These are phyloP conservation scores for Scaptomyza polygonia DNA, from an alignment of 2,888 invertebrate species.

Conservation along the genomic window DNA sequence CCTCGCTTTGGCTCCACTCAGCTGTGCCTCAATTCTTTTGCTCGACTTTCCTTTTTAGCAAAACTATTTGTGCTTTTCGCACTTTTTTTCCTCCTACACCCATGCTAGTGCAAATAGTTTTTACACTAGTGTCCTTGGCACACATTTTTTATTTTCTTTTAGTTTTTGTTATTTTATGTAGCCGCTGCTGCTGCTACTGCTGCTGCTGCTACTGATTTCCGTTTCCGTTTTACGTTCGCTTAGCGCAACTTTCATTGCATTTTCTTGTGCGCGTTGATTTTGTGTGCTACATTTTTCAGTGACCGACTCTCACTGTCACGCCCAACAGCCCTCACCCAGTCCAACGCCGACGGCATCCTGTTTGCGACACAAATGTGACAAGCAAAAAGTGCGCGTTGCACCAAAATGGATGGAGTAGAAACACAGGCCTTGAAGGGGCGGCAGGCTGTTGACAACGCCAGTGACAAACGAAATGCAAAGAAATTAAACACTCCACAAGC, in stretches of 20 bases:
- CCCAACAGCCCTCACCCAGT: conserved; percentile 17
- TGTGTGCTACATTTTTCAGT: conserved; percentile 65
- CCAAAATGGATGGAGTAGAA: conserved; percentile 75
- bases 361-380: conserved; percentile 82
- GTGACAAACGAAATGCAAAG: conserved; percentile 73
- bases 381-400: conserved; percentile 77
- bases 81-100: conserved; percentile 19
- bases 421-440: conserved; percentile 36
- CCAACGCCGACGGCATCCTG: conserved; percentile 67
- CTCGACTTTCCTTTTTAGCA: conserved; percentile 38
- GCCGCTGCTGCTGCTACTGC: conserved; percentile 20
- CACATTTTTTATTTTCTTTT: conserved; percentile 65
- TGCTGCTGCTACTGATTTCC: conserved; percentile 73
- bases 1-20: conserved; percentile 67
- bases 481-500: conserved; percentile 73
- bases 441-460: conserved; percentile 61
- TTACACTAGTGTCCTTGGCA: conserved; percentile 80
- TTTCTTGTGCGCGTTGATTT: conserved; percentile 74
- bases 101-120: conserved; percentile 65
- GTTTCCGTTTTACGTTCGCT: conserved; percentile 78
- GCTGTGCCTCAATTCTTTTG: conserved; percentile 50
- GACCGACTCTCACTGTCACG: conserved; percentile 51
- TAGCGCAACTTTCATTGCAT: conserved; percentile 76
- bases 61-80: conserved; percentile 23
- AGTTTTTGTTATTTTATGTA: conserved; percentile 36